These are phyloP conservation scores for Arizona elegans DNA, from an alignment of 2,113 vertebrate species.

Conservation along the genomic window DNA sequence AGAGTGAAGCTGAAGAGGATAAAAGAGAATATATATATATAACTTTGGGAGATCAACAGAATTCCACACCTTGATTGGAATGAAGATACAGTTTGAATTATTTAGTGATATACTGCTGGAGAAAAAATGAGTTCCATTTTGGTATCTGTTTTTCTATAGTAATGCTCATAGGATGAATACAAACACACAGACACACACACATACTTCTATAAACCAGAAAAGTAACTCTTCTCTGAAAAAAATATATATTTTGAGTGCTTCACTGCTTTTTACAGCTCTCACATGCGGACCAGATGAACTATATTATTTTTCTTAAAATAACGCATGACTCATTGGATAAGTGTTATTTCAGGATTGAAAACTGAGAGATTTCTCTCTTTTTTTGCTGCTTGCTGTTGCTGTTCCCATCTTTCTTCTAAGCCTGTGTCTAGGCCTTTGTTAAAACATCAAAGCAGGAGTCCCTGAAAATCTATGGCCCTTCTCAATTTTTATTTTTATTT, in stretches of 20 bases:
- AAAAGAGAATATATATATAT: background rate
- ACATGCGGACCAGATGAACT: background rate
- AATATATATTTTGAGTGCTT: background rate
- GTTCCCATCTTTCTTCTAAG: background rate
- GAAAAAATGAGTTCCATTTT: background rate
- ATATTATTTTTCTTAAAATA: background rate
- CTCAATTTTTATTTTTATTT: constrained; percentile 4
- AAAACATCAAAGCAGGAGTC: background rate
- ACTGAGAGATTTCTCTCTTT: background rate
- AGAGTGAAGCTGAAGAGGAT: background rate
- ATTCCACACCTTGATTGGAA: background rate
- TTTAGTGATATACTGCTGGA: background rate
- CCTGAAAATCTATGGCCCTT: background rate
- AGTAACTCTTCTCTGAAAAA: background rate
- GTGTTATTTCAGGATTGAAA: background rate
- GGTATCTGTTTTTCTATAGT: fast-evolving
- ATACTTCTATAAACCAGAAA: background rate
- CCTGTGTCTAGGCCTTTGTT: background rate
- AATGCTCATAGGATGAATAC: background rate
- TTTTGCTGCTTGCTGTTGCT: background rate
- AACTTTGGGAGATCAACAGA: background rate
- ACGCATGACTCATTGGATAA: fast-evolving
- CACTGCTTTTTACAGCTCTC: background rate
- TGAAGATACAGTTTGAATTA: background rate
- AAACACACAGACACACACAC: background rate